Percentiles rank a stretch among this genome's conserved stretches.
Conservation (phyloP, 2,113 vertebrate genomes). For the Proterorhinus semilunaris region DNA sequence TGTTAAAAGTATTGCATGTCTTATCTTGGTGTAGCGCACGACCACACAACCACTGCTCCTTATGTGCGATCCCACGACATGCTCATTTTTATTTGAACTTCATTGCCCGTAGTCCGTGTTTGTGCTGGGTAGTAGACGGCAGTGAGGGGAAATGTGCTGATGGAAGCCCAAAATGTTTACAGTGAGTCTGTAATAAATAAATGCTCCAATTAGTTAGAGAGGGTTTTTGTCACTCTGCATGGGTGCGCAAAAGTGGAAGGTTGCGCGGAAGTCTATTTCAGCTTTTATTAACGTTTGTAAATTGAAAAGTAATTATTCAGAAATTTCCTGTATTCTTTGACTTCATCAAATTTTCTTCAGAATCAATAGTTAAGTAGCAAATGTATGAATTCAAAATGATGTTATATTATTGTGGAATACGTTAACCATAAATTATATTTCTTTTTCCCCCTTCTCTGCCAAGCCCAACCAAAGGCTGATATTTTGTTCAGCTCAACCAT, state of each 20-base stretch:
- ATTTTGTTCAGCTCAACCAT: too few species aligned
- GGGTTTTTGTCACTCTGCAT: not conserved
- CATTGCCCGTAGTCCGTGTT: not conserved
- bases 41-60: not conserved
- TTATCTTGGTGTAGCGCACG: not conserved
- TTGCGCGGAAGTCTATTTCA: not conserved
- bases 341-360: too few species aligned
- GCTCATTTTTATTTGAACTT: not conserved
- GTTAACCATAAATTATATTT: too few species aligned
- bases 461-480: too few species aligned
- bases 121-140: not conserved
- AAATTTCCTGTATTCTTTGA: too few species aligned
- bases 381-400: too few species aligned
- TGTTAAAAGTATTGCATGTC: not conserved
- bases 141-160: not conserved
- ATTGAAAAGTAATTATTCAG: too few species aligned
- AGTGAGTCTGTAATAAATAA: constrained; percentile 1
- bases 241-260: not conserved
- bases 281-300: not conserved
- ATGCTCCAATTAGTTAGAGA: constrained; percentile 8
- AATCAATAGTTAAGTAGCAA: too few species aligned
- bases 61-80: not conserved
- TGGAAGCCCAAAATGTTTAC: not conserved
- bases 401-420: too few species aligned
- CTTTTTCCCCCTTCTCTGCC: too few species aligned